Conservation (phyloP, 2,797 vertebrate genomes). For the Sebastiscus tertius region DNA sequence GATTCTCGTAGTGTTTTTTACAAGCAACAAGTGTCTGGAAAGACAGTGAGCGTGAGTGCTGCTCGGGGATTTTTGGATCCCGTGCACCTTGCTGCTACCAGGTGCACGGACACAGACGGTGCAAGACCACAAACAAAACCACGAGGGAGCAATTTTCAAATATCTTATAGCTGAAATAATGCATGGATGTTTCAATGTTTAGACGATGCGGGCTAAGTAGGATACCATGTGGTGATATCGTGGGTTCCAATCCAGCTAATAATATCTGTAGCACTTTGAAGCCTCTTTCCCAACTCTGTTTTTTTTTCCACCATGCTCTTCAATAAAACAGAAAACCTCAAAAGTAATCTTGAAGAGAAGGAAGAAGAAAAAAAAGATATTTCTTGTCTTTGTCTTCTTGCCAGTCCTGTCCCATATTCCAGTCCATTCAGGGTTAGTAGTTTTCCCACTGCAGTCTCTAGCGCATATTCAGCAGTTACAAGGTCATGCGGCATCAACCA, state of each 20-base stretch:
- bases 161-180: constrained; percentile 33
- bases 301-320: neutral
- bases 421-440: neutral
- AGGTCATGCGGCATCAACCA: neutral
- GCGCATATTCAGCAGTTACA: neutral
- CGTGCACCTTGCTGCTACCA: constrained; percentile 60
- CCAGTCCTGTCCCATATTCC: neutral
- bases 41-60: constrained; percentile 28
- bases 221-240: constrained; percentile 21
- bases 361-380: neutral
- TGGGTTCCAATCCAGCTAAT: constrained; percentile 4
- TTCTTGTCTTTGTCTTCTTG: neutral
- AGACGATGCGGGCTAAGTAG: constrained; percentile 2
- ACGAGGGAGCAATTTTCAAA: neutral
- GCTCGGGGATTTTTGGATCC: constrained; percentile 26
- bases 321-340: neutral
- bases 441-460: neutral
- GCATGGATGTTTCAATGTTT: constrained; percentile 7
- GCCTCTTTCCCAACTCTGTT: neutral
- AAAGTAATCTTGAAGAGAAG: neutral
- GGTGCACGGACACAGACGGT: constrained; percentile 28
- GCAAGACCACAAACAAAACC: constrained; percentile 8
- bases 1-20: constrained; percentile 41
- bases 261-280: constrained; percentile 1
- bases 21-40: constrained; percentile 63